phyloP scores from a whole-genome alignment of 2,888 invertebrate species.

The Drosophila infuscata region DNA sequence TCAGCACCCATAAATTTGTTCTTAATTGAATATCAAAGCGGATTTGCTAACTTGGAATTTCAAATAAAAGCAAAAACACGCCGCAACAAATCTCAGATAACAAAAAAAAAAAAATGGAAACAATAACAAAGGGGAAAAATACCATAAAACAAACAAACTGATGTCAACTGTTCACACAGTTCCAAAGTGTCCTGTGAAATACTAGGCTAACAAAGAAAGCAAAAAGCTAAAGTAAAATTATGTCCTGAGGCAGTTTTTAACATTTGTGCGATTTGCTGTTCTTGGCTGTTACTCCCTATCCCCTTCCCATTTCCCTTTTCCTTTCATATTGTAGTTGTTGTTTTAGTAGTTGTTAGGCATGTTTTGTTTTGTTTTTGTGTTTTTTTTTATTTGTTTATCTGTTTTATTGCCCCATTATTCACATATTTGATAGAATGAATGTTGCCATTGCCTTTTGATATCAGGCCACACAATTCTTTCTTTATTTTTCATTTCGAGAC shows the following conservation, averaged over 20 bases:
- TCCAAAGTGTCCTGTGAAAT: constrained; percentile 42
- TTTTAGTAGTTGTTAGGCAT: constrained; percentile 18
- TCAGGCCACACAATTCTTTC: constrained; percentile 62
- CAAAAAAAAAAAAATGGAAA: constrained; percentile 15
- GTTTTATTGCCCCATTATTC: constrained; percentile 72
- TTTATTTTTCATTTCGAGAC: constrained; percentile 64
- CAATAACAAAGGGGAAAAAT: constrained; percentile 41
- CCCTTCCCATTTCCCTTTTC: neutral
- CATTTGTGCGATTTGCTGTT: constrained; percentile 66
- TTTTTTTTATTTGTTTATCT: constrained; percentile 48
- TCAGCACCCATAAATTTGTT: too few species aligned
- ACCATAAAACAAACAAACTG: constrained; percentile 51
- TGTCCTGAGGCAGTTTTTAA: constrained; percentile 68
- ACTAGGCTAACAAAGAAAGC: constrained; percentile 18
- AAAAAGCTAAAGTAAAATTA: constrained; percentile 59
- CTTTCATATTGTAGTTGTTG: constrained; percentile 7
- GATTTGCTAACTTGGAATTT: constrained; percentile 38
- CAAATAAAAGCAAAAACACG: constrained; percentile 14
- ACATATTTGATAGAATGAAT: constrained; percentile 72
- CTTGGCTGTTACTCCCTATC: constrained; percentile 8
- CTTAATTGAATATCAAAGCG: constrained; percentile 20
- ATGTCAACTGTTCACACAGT: constrained; percentile 61
- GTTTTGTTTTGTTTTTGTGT: constrained; percentile 18
- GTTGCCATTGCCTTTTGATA: constrained; percentile 63
- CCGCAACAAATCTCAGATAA: constrained; percentile 43